Evolutionary conservation across 2,888 invertebrate genomes (phyloP).

Genomic region (Bimastos eiseni): DNA sequence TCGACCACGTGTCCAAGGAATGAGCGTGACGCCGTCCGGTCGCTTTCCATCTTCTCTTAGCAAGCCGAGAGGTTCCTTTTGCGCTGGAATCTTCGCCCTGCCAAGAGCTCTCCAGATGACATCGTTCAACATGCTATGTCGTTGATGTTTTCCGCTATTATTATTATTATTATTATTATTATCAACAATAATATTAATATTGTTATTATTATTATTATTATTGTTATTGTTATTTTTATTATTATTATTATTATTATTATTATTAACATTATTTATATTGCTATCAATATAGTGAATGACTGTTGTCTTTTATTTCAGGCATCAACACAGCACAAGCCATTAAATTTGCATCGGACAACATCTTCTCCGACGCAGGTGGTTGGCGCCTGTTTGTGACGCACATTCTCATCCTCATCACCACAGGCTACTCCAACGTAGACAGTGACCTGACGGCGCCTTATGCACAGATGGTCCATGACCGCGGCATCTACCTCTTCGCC

Average conservation of each 20-base stretch:
- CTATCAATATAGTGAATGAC: background rate
- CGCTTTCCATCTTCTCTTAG: too few relatives aligned
- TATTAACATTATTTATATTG: background rate
- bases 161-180: too few relatives aligned
- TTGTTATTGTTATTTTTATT: background rate
- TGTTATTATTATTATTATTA: background rate
- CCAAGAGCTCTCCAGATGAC: too few relatives aligned
- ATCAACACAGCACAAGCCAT: conserved; percentile 37
- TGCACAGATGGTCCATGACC: conserved; percentile 47
- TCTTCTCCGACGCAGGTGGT: conserved; percentile 33
- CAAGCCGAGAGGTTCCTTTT: too few relatives aligned
- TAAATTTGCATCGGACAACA: background rate
- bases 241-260: background rate
- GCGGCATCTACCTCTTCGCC: conserved; percentile 49
- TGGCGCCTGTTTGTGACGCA: conserved; percentile 41
- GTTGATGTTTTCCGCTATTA: too few relatives aligned
- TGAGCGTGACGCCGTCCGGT: too few relatives aligned
- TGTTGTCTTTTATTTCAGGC: background rate
- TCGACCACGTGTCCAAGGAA: too few relatives aligned
- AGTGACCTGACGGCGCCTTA: conserved; percentile 40
- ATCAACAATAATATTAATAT: background rate
- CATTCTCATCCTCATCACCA: conserved; percentile 44
- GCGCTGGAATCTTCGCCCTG: too few relatives aligned
- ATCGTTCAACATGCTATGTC: too few relatives aligned
- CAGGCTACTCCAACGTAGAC: conserved; percentile 39